These are phyloP conservation scores for Drosophila rufa DNA, from an alignment of 1,140 invertebrate species.

Conservation along the genomic window DNA sequence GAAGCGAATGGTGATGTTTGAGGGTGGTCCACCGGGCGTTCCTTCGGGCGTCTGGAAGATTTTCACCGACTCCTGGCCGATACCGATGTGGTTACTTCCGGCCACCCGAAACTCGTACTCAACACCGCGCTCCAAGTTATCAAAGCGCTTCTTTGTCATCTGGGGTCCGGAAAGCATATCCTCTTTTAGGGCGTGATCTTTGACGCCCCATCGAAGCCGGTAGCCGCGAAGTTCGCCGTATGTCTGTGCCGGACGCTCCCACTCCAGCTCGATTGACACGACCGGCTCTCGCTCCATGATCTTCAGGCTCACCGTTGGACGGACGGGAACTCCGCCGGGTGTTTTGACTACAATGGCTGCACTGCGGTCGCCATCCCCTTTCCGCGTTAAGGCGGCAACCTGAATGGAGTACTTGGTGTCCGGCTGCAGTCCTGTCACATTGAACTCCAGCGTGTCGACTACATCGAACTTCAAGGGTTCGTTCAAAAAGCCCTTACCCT, in stretches of 20 bases:
- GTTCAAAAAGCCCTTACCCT: constrained; percentile 92
- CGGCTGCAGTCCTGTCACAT: constrained; percentile 95
- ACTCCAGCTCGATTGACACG: constrained; percentile 95
- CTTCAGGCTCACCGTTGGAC: constrained; percentile 94
- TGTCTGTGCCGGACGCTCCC: constrained; percentile 94
- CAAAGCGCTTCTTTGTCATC: constrained; percentile 88
- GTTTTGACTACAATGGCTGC: constrained; percentile 93
- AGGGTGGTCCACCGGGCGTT: constrained; percentile 92
- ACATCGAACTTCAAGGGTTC: constrained; percentile 94
- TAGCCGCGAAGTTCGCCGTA: constrained; percentile 95
- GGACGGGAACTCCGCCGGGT: constrained; percentile 96
- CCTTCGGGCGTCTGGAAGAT: constrained; percentile 97
- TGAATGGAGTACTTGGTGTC: constrained; percentile 97
- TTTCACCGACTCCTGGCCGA: constrained; percentile 96
- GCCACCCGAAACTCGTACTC: constrained; percentile 98
- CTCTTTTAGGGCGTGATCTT: constrained; percentile 92
- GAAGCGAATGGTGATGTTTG: constrained; percentile 93
- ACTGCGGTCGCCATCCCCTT: constrained; percentile 97
- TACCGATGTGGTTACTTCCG: constrained; percentile 96
- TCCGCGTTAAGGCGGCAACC: constrained; percentile 96
- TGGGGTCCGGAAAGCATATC: constrained; percentile 87
- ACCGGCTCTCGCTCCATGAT: constrained; percentile 93
- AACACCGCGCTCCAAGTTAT: constrained; percentile 93
- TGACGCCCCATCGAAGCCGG: constrained; percentile 94
- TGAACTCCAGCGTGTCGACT: constrained; percentile 92